Percentiles rank a stretch among this genome's conserved stretches.
These are phyloP conservation scores for Tipula lateralis DNA, from an alignment of 2,888 invertebrate genomes.

Conservation along the genomic window DNA sequence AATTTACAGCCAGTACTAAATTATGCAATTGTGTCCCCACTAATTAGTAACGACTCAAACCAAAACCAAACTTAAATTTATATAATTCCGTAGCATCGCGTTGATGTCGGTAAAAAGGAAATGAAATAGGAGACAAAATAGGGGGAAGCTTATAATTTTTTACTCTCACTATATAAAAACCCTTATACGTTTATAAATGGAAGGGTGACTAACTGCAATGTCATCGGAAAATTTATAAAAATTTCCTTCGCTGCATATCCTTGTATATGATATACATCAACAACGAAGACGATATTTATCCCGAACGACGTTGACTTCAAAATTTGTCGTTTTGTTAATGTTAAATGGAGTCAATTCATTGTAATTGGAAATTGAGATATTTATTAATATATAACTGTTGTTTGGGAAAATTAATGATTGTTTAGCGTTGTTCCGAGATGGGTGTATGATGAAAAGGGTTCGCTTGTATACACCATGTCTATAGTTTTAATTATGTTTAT, in stretches of 20 bases:
- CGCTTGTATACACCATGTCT: neutral
- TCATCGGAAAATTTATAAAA: neutral
- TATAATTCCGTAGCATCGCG: neutral
- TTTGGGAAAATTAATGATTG: neutral
- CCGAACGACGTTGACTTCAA: neutral
- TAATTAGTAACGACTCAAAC: neutral
- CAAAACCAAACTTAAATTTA: neutral
- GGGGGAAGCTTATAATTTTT: neutral
- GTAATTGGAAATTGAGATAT: conserved; percentile 24
- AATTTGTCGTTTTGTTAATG: conserved; percentile 20
- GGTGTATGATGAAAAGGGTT: neutral
- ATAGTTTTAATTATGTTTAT: neutral
- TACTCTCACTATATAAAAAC: neutral
- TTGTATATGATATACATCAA: neutral
- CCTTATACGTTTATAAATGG: neutral
- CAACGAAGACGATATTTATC: no score
- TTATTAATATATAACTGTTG: neutral
- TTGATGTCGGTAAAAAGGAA: neutral
- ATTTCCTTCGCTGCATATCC: neutral
- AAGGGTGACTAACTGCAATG: neutral
- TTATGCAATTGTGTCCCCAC: neutral
- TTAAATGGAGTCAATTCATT: conserved; percentile 27
- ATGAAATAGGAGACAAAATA: neutral
- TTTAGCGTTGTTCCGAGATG: neutral
- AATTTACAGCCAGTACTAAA: neutral